phyloP scores from a whole-genome alignment of 2,797 vertebrate species.

The Trematomus bernacchii region DNA sequence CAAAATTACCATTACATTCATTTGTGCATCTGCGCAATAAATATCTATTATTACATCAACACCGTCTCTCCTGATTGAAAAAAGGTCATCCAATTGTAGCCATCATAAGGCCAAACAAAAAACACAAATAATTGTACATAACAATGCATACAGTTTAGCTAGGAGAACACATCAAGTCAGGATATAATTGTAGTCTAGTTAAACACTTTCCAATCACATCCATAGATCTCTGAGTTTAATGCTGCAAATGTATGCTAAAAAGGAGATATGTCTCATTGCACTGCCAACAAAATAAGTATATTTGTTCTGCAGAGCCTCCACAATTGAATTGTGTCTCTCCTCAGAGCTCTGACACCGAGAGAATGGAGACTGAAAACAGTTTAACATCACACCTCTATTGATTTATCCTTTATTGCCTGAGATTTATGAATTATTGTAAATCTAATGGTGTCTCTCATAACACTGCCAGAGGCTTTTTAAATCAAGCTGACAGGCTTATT shows the following conservation, averaged over 20 bases:
- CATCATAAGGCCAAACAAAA: too few relatives aligned
- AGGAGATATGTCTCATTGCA: constrained; percentile 37
- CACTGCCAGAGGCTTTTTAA: constrained; percentile 79
- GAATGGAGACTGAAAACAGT: constrained; percentile 68
- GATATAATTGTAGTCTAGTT: constrained; percentile 17
- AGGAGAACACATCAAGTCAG: neutral
- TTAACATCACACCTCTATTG: constrained; percentile 75
- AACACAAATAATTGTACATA: too few relatives aligned
- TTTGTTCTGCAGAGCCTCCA: constrained; percentile 45
- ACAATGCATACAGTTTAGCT: neutral
- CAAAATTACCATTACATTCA: too few relatives aligned
- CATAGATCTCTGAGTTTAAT: constrained; percentile 18
- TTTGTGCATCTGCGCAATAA: too few relatives aligned
- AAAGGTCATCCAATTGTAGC: too few relatives aligned
- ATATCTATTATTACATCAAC: too few relatives aligned
- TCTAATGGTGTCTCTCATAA: constrained; percentile 82
- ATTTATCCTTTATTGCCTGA: constrained; percentile 82
- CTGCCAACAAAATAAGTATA: constrained; percentile 49
- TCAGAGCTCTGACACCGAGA: constrained; percentile 62
- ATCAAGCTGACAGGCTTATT: constrained; percentile 85
- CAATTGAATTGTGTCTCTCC: constrained; percentile 68
- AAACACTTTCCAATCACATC: constrained; percentile 29
- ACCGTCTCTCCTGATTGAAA: too few relatives aligned
- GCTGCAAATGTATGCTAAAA: constrained; percentile 28
- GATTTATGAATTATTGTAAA: constrained; percentile 85